Base-by-base conservation (phyloP, 2,888 invertebrate species). In the Leptopilina drosophilae region DNA sequence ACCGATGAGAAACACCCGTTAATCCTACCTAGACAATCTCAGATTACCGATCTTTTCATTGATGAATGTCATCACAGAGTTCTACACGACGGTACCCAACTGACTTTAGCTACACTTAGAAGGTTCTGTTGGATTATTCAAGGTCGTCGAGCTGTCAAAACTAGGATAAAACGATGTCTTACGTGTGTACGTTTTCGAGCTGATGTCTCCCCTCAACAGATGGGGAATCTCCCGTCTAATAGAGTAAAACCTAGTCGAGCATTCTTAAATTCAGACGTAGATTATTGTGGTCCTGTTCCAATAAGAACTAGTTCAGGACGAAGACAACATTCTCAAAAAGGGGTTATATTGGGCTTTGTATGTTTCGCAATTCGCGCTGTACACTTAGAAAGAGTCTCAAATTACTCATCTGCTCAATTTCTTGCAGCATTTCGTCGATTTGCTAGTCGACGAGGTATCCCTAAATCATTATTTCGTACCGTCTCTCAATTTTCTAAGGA, bases 131-230 rank as follows among this genome's bases (percentile, higher is more conserved):
- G 69, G 46, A 26, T 69, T 6, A 69, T n/a, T 8, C 40, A 69
- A 26, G 69, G 69, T 40, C 69, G 69, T 33, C 33, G 14, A 14
- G 69, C 69, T 42, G 69, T 69, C 14, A 69, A 69, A 33, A 6
- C 15, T 42, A 46, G 40, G 11, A 69, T 69, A 9, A 7, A 9
- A 26, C 0, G 40, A 5, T 42, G 5, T 42, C 40, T 11, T 6
- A 46, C 46, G 3, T 69, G 69, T n/a, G 6, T 69, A 9, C 40
- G 46, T 7, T 69, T 8, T 40, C 33, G 5, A 40, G 69, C 69
- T 20, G 7, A 9, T 8, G 14, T 7, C 33, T 69, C 40, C 26
- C 0, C 12, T 5, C 53, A 56, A 56, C 53, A 56, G 53, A 56
- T 56, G 53, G 53, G 7, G 4, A 56, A 56, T n/a, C n/a, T n/a